Conservation (phyloP, 2,888 invertebrate species). For the Ichneumoninae sp. region DNA sequence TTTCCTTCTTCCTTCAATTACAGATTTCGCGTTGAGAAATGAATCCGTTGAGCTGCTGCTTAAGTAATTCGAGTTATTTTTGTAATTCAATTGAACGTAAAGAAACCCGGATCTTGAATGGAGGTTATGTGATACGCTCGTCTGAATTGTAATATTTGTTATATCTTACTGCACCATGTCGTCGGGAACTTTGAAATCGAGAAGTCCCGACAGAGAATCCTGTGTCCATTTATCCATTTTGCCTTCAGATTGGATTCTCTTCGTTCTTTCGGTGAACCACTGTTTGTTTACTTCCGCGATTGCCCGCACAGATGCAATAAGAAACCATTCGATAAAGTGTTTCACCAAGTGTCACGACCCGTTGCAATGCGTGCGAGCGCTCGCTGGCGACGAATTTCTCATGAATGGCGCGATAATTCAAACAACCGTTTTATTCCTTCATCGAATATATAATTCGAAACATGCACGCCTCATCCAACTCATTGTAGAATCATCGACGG, state of each 20-base stretch:
- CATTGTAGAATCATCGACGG: background rate
- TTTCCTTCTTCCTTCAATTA: background rate
- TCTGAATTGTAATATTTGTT: background rate
- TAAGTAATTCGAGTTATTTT: background rate
- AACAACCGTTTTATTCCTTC: background rate
- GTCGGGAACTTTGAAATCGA: conserved; percentile 89
- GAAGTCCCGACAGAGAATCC: conserved; percentile 87
- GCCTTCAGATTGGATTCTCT: background rate
- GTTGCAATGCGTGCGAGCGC: background rate
- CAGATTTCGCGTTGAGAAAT: background rate
- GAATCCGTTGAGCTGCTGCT: background rate
- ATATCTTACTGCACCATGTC: conserved; percentile 88
- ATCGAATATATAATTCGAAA: no score
- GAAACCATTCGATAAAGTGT: background rate
- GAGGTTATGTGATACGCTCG: background rate
- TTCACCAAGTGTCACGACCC: background rate
- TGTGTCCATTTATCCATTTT: conserved; percentile 89
- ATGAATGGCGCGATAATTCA: background rate
- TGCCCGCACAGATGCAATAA: conserved; percentile 18
- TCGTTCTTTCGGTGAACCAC: background rate
- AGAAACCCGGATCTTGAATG: background rate
- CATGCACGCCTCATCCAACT: no score
- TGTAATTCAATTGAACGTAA: background rate
- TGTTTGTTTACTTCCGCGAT: background rate
- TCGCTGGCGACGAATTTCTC: background rate